Evolutionary conservation across 2,113 vertebrate species (phyloP), one percentile per base, ranked within the genome.

Genomic region (Plecturocebus donacophilus): DNA sequence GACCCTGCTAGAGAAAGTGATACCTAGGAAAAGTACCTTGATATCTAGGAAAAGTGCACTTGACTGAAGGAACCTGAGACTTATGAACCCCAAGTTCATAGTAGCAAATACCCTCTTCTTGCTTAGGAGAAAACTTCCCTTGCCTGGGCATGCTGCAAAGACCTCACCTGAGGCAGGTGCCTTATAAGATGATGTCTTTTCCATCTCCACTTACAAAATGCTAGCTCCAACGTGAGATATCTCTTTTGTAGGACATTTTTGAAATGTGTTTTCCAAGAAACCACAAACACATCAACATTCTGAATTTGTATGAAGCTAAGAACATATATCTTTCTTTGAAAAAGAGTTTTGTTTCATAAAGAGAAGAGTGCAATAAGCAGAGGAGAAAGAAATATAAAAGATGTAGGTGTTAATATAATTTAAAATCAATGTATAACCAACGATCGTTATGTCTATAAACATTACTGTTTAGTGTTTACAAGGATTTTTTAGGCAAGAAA

Each of bases 401-500:
- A 49, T 58, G 1, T 52, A 68, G 21, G 13, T 27, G n/a, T 27
- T n/a, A 89, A 32, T 10, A 45, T 70, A 38, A 81, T 92, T 87
- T 79, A 58, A 91, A 49, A n/a, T 56, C 35, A 87, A 52, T 42
- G 8, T 56, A 21, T 64, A 56, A 79, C 19, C 76, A 56, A 90
- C 27, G 30, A 52, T 86, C 8, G 1, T 56, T 40, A 13, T n/a
- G 2, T 79, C 49, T n/a, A 58, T 77, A 87, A 92, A 87, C 35
- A 42, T 47, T 47, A 91, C 20, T 21, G 8, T 68, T 88, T 93
- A 58, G 27, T 87, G 82, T 45, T 71, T 10, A 61, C 30, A 76
- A 79, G 47, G 42, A 91, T 66, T 87, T 87, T 90, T 97, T 35
- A 80, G 71, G 64, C 13, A 95, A 42, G 40, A 92, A 56, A 40